These are phyloP conservation scores for Sebastes umbrosus DNA, from an alignment of 2,797 vertebrate genomes.

Conservation along the genomic window DNA sequence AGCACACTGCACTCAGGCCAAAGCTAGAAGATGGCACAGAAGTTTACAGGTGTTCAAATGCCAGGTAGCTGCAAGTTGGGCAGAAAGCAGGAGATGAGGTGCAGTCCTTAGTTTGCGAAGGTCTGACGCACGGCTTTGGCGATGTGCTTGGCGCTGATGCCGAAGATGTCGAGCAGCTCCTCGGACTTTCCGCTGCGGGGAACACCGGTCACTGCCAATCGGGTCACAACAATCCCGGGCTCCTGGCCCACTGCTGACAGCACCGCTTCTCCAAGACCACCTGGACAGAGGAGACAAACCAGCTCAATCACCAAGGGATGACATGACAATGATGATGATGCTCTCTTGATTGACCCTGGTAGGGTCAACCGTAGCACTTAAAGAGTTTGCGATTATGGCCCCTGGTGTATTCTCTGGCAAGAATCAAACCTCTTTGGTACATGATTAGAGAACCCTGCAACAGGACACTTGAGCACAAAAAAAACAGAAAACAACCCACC, in stretches of 20 bases:
- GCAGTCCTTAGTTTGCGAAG: slow-evolving; percentile 77
- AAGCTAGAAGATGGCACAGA: slow-evolving; percentile 11
- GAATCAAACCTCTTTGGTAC: neutral
- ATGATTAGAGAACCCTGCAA: neutral
- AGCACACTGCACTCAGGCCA: slow-evolving; percentile 6
- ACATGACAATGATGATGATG: neutral
- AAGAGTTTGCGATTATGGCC: neutral
- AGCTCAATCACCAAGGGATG: neutral
- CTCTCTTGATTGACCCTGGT: neutral
- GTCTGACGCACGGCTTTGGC: slow-evolving; percentile 80
- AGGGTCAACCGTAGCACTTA: neutral
- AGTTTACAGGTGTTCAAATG: neutral
- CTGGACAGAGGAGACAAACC: slow-evolving; percentile 59
- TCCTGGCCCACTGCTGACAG: slow-evolving; percentile 83
- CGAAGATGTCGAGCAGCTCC: slow-evolving; percentile 86
- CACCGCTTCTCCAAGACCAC: slow-evolving; percentile 91
- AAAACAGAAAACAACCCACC: slow-evolving; percentile 67
- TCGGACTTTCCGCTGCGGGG: slow-evolving; percentile 84
- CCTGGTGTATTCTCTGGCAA: neutral
- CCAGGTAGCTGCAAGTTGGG: slow-evolving; percentile 10
- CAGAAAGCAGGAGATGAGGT: neutral
- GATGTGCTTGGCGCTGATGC: slow-evolving; percentile 86
- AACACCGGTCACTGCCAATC: slow-evolving; percentile 81
- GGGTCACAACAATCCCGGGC: slow-evolving; percentile 84
- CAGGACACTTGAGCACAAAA: neutral